Percentiles rank a stretch among this genome's conserved stretches.
Conservation (phyloP, 2,113 vertebrate species). For the Macaca mulatta region DNA sequence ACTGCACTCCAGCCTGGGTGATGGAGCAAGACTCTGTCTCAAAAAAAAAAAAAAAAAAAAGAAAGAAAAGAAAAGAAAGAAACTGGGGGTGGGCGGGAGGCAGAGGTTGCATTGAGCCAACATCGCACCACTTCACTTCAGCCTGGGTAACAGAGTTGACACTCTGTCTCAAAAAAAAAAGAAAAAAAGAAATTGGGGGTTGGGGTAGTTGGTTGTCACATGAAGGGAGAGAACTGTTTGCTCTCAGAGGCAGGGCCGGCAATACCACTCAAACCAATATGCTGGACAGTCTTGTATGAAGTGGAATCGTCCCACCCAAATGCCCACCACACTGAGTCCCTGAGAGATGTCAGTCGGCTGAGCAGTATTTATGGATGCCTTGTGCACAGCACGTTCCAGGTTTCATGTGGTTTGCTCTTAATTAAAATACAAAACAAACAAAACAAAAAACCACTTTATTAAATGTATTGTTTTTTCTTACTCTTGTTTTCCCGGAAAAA, state of each 20-base stretch:
- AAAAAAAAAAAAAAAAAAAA: too few species aligned
- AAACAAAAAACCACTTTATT: background rate
- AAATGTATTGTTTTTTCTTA: background rate
- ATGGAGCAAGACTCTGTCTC: too few species aligned
- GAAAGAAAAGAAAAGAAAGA: too few species aligned
- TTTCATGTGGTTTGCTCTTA: background rate
- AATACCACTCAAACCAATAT: background rate
- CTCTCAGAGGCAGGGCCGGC: background rate
- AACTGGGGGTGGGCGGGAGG: too few species aligned
- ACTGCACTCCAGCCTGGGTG: too few species aligned
- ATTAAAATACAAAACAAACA: background rate
- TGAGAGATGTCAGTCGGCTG: background rate
- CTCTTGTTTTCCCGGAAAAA: background rate
- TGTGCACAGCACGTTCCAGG: background rate
- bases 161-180: too few species aligned
- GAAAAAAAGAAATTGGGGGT: background rate
- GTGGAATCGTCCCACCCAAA: background rate
- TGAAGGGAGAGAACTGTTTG: background rate
- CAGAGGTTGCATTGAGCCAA: too few species aligned
- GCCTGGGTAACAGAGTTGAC: too few species aligned
- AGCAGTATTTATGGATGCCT: background rate
- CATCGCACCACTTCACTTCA: too few species aligned
- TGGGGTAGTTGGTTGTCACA: background rate
- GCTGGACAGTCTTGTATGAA: rapidly evolving
- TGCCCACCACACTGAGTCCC: background rate